phyloP scores from a whole-genome alignment of 1,140 invertebrate species.

The Eubasilissa regina region DNA sequence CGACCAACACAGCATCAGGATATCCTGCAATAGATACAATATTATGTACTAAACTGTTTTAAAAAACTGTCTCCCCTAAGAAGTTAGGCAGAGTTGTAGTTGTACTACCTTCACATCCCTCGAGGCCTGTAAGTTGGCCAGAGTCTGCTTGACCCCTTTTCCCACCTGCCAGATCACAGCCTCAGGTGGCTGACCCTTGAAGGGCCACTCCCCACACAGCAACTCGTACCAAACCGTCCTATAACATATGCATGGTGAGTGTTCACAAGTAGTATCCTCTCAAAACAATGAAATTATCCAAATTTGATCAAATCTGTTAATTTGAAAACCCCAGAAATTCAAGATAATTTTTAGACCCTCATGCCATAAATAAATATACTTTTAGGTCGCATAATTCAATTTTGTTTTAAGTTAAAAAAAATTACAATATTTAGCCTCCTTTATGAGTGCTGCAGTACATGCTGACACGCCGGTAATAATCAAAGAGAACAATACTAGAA shows the following conservation, averaged over 20 bases:
- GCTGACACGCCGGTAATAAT: too few species aligned
- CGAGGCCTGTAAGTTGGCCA: slow-evolving; percentile 94
- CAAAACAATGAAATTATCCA: background rate
- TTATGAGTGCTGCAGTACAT: too few species aligned
- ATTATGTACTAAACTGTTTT: background rate
- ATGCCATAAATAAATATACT: too few species aligned
- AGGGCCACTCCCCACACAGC: slow-evolving; percentile 96
- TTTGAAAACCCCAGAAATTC: too few species aligned
- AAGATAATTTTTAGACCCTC: too few species aligned
- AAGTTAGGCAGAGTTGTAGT: background rate
- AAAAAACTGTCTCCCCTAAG: background rate
- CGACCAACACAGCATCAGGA: slow-evolving; percentile 97
- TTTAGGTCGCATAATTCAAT: too few species aligned
- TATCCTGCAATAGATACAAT: slow-evolving; percentile 80
- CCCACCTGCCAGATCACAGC: slow-evolving; percentile 98
- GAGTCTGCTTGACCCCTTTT: slow-evolving; percentile 95
- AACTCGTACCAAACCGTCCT: slow-evolving; percentile 99
- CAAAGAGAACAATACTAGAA: too few species aligned
- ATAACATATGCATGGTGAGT: background rate
- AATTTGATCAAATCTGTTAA: background rate
- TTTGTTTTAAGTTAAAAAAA: too few species aligned
- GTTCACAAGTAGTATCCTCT: background rate
- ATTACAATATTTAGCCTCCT: too few species aligned
- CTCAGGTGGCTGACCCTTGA: slow-evolving; percentile 93
- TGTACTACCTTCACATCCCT: slow-evolving; percentile 92